phyloP scores from a whole-genome alignment of 2,797 vertebrate species.

The Eidolon dupreanum region DNA sequence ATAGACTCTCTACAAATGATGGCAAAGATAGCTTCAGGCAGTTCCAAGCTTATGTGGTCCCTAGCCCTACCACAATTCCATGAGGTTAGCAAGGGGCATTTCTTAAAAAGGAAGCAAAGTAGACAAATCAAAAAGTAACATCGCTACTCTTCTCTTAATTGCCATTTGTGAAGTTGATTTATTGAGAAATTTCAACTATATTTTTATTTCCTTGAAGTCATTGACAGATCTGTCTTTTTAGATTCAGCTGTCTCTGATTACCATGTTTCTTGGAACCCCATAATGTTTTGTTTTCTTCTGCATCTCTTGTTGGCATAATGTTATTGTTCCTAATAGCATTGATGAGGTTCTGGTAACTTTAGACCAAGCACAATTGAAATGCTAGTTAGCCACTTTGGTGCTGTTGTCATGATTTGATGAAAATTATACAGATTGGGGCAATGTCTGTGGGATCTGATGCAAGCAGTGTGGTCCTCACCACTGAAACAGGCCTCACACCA shows the following conservation, averaged over 20 bases:
- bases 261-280: constrained; percentile 73
- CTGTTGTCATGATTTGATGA: constrained; percentile 67
- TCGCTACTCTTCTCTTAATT: not conserved
- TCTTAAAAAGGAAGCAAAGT: constrained; percentile 1
- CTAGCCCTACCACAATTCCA: not conserved
- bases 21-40: constrained; percentile 5
- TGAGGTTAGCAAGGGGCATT: not conserved
- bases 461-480: constrained; percentile 69
- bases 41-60: not conserved
- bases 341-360: constrained; percentile 68
- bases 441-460: constrained; percentile 3
- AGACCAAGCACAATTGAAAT: constrained; percentile 67
- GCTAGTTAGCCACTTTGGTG: constrained; percentile 44
- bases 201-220: constrained; percentile 75
- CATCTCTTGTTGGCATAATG: constrained; percentile 67
- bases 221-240: constrained; percentile 65
- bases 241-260: constrained; percentile 84
- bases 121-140: constrained; percentile 41
- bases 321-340: constrained; percentile 74
- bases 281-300: constrained; percentile 80
- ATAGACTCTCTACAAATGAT: not conserved
- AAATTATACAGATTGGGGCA: constrained; percentile 53
- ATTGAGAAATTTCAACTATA: constrained; percentile 53
- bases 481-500: constrained; percentile 41
- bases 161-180: constrained; percentile 61